Evolutionary conservation across 2,888 invertebrate genomes (phyloP).

Genomic region (Polyommatus icarus): DNA sequence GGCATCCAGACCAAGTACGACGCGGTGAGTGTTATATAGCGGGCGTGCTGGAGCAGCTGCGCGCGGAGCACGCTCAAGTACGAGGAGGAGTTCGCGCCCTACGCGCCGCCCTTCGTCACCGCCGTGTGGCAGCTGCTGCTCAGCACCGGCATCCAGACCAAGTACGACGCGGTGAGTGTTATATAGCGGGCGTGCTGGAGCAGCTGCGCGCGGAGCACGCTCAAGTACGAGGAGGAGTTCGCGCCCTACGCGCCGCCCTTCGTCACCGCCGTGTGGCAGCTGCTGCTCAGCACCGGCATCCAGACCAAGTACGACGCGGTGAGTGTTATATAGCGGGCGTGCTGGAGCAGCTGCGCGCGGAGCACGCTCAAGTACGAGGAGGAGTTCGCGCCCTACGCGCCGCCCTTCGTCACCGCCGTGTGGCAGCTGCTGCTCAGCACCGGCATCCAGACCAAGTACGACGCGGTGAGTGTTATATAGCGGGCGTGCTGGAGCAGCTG

Average conservation of each 20-base stretch:
- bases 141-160: conserved; percentile 90
- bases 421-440: conserved; percentile 95
- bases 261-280: conserved; percentile 96
- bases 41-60: conserved; percentile 93
- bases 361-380: conserved; percentile 98
- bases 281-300: conserved; percentile 91
- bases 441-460: conserved; percentile 92
- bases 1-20: conserved; percentile 94
- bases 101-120: conserved; percentile 95
- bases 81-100: conserved; percentile 96
- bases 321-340: conserved; percentile 91
- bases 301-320: conserved; percentile 95
- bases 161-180: conserved; percentile 94
- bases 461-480: conserved; percentile 92
- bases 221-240: conserved; percentile 99
- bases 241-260: conserved; percentile 92
- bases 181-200: conserved; percentile 94
- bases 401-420: conserved; percentile 95
- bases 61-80: conserved; percentile 98
- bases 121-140: conserved; percentile 96
- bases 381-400: conserved; percentile 94
- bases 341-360: conserved; percentile 94
- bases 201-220: conserved; percentile 95
- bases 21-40: conserved; percentile 91
- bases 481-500: conserved; percentile 93